Percentiles rank a stretch among this genome's conserved stretches.
These are phyloP conservation scores for Xenopus petersii DNA, from an alignment of 2,797 vertebrate genomes.

Conservation along the genomic window DNA sequence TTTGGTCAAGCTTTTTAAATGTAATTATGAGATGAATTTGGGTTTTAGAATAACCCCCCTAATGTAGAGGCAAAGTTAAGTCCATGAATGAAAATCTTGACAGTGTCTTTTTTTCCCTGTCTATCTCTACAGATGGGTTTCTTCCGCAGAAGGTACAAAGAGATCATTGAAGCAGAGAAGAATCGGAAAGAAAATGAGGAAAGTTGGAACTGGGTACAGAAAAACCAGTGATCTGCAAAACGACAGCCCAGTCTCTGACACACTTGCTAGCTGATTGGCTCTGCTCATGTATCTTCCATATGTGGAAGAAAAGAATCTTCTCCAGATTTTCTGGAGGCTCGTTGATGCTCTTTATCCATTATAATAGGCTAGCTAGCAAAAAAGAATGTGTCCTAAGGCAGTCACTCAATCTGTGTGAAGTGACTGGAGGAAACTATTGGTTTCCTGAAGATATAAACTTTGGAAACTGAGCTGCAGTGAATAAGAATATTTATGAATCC, in stretches of 20 bases:
- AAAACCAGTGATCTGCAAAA: constrained; percentile 81
- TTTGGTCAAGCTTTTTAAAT: too few relatives aligned
- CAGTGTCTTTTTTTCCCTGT: not conserved
- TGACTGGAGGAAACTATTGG: constrained; percentile 69
- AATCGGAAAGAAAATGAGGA: constrained; percentile 95
- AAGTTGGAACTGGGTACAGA: constrained; percentile 97
- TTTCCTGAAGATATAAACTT: constrained; percentile 68
- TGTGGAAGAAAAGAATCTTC: constrained; percentile 98
- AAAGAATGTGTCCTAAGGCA: constrained; percentile 67
- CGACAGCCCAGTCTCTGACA: constrained; percentile 63
- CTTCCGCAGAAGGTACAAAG: constrained; percentile 94
- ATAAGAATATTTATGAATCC: constrained; percentile 77
- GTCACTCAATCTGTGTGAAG: constrained; percentile 66
- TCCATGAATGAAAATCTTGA: too few relatives aligned
- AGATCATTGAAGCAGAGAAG: constrained; percentile 96
- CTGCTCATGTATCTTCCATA: constrained; percentile 94
- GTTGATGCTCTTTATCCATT: constrained; percentile 68
- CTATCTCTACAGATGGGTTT: constrained; percentile 86
- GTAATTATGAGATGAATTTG: too few relatives aligned
- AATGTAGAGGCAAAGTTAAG: too few relatives aligned
- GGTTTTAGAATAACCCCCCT: too few relatives aligned
- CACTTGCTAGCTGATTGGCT: constrained; percentile 66
- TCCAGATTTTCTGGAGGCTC: constrained; percentile 97
- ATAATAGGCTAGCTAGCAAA: constrained; percentile 62
- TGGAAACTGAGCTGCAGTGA: constrained; percentile 69